Base-by-base conservation (phyloP, 2,888 invertebrate genomes). In the Tuberolachnus salignus region DNA sequence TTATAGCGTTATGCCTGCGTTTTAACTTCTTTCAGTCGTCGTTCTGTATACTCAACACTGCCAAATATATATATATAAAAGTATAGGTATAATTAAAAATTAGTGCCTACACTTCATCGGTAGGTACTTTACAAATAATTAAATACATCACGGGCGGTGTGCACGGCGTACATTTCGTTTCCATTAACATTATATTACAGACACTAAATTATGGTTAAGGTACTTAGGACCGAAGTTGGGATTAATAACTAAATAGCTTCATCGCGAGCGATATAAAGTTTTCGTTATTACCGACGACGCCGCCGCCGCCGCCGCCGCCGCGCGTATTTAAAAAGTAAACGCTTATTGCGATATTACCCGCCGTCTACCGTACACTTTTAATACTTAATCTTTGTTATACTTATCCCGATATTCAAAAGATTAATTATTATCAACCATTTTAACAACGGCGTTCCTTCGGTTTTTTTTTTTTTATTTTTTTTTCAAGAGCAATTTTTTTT, bases 41-140 rank as follows among this genome's bases (percentile, higher is more conserved):
- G n/a, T n/a, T n/a, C n/a, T n/a, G n/a, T n/a, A n/a, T n/a, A n/a
- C n/a, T n/a, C n/a, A n/a, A n/a, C n/a, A n/a, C n/a, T n/a, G n/a
- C n/a, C n/a, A n/a, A n/a, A n/a, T n/a, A n/a, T n/a, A n/a, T n/a
- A n/a, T n/a, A n/a, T n/a, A n/a, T n/a, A n/a, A n/a, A n/a, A n/a
- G n/a, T n/a, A n/a, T n/a, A n/a, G 49, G 34, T 34, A 51, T 61
- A 51, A 61, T 61, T 61, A 61, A 61, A 72, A 72, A 61, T 72
- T 49, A 61, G 51, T 34, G 51, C 42, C 51, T 61, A 21, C 16
- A 61, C 34, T 61, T 61, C 61, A 3, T 42, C 61, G 44, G 61
- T 61, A 51, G 44, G 61, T 61, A 51, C 61, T 72, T 72, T 61
- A 72, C 61, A 51, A 72, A 72, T 72, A 72, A 61, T 72, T 63